Percentiles rank a stretch among this genome's conserved stretches.
Evolutionary conservation across 2,113 vertebrate species (phyloP).

Genomic region (Brachyhypopomus occidentalis): DNA sequence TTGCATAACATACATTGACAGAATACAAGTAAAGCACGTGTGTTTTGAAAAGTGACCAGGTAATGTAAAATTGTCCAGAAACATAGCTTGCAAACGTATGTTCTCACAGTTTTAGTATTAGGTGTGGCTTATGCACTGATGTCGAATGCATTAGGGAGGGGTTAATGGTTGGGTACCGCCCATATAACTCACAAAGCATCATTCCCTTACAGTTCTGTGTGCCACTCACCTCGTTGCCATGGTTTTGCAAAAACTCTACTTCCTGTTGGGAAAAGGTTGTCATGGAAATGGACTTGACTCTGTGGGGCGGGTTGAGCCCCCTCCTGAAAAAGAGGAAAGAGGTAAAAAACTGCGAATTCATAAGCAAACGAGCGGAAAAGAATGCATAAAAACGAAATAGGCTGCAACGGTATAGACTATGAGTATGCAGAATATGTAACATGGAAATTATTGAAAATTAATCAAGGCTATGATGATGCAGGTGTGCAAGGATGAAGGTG

Average conservation of each 20-base stretch:
- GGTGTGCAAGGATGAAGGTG: neutral
- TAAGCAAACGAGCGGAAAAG: slow-evolving; percentile 6
- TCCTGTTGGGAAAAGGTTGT: slow-evolving; percentile 91
- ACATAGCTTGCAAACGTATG: no score
- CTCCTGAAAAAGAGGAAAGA: slow-evolving; percentile 73
- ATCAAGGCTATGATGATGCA: neutral
- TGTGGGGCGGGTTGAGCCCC: slow-evolving; percentile 90
- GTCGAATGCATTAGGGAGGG: neutral
- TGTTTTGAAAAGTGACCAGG: no score
- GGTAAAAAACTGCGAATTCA: slow-evolving; percentile 7
- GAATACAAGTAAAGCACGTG: no score
- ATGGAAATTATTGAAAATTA: neutral
- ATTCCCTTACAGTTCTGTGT: neutral
- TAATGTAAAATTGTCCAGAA: no score
- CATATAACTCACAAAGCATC: neutral
- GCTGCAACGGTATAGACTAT: neutral
- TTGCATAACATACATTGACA: no score
- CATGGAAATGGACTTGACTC: slow-evolving; percentile 95
- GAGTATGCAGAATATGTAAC: neutral
- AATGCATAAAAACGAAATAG: neutral
- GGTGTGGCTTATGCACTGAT: neutral
- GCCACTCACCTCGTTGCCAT: slow-evolving; percentile 86
- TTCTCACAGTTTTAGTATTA: no score
- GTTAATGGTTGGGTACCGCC: neutral
- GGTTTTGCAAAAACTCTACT: slow-evolving; percentile 88